Evolutionary conservation across 2,888 invertebrate genomes (phyloP).

Genomic region (Drosophila niveifrons): DNA sequence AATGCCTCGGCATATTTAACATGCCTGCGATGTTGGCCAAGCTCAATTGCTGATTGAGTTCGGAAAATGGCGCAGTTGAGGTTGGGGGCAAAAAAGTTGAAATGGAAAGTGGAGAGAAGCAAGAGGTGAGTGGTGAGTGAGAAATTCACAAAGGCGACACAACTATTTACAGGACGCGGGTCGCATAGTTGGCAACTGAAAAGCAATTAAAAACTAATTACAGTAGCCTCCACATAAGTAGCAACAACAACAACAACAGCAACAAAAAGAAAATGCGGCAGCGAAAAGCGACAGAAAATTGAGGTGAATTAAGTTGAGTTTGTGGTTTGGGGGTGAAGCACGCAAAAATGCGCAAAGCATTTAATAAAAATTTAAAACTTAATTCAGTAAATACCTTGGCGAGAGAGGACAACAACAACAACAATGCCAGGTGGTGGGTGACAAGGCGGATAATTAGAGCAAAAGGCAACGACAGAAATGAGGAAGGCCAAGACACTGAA

Average conservation of each 20-base stretch:
- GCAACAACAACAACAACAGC: not conserved
- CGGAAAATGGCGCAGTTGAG: slow-evolving; percentile 41
- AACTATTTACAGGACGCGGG: slow-evolving; percentile 63
- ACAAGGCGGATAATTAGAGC: slow-evolving; percentile 77
- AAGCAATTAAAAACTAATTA: slow-evolving; percentile 82
- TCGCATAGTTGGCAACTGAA: slow-evolving; percentile 66
- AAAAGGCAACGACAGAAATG: slow-evolving; percentile 37
- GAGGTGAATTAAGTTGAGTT: not conserved
- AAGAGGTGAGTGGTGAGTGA: slow-evolving; percentile 30
- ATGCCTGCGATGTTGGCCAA: slow-evolving; percentile 34
- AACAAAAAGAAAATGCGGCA: not conserved
- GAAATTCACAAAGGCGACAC: slow-evolving; percentile 41
- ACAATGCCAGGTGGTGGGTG: slow-evolving; percentile 49
- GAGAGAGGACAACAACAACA: slow-evolving; percentile 28
- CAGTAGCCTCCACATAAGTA: slow-evolving; percentile 55
- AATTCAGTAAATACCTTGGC: slow-evolving; percentile 73
- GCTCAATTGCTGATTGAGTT: slow-evolving; percentile 65
- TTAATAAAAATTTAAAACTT: slow-evolving; percentile 81
- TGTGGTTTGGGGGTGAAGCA: not conserved
- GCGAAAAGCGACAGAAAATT: not conserved
- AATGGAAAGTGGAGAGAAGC: slow-evolving; percentile 21
- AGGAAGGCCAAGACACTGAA: slow-evolving; percentile 1
- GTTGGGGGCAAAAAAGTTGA: slow-evolving; percentile 12
- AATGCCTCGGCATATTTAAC: slow-evolving; percentile 44
- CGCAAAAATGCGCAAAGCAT: slow-evolving; percentile 70